phyloP scores from a whole-genome alignment of 2,888 invertebrate species.

The Stramonita haemastoma region DNA sequence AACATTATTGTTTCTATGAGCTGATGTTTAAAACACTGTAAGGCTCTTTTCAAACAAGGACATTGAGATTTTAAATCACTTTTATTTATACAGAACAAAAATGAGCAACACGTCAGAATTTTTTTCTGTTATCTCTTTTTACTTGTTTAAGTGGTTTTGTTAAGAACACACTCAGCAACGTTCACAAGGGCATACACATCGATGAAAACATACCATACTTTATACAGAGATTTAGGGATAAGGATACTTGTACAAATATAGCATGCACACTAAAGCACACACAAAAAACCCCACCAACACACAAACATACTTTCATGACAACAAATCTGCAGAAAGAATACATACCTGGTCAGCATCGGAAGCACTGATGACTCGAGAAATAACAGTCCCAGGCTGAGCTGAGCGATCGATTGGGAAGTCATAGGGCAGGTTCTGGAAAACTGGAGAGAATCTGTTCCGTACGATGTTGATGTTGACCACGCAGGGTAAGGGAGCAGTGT shows the following conservation, averaged over 20 bases:
- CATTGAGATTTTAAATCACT: too few species aligned
- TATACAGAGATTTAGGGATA: too few species aligned
- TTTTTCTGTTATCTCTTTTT: too few species aligned
- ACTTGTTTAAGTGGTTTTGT: too few species aligned
- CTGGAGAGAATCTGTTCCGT: constrained; percentile 60
- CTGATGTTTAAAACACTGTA: too few species aligned
- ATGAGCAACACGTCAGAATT: too few species aligned
- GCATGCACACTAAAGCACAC: background rate
- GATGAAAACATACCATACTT: too few species aligned
- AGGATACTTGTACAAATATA: background rate
- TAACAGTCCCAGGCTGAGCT: constrained; percentile 47
- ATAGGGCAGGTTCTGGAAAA: constrained; percentile 52
- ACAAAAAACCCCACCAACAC: background rate
- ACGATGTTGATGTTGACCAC: constrained; percentile 57
- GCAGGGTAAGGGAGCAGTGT: constrained; percentile 30
- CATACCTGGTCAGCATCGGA: constrained; percentile 54
- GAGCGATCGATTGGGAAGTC: constrained; percentile 38
- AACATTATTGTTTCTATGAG: too few species aligned
- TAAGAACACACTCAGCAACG: too few species aligned
- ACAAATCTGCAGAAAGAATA: background rate
- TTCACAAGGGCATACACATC: too few species aligned
- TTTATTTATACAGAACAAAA: too few species aligned
- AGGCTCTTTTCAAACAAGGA: too few species aligned
- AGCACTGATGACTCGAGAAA: constrained; percentile 52
- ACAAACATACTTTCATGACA: background rate